Evolutionary conservation across 2,113 vertebrate genomes (phyloP).

Genomic region (Condylura cristata): DNA sequence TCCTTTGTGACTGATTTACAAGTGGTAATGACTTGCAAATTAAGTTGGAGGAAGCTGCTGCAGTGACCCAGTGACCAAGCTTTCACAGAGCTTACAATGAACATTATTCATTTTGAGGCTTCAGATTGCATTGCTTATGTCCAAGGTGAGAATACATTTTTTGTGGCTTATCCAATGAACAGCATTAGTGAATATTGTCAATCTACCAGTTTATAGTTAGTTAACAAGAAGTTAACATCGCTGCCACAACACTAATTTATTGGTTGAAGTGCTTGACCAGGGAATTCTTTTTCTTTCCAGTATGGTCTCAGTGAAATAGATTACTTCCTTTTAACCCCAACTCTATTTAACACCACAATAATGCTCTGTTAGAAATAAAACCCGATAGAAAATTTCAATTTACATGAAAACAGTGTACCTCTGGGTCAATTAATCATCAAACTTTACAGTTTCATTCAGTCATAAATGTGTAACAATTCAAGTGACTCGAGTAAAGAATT

Average conservation of each 20-base stretch:
- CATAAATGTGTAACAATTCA: conserved; percentile 49
- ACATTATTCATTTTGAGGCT: background rate
- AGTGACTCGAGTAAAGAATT: conserved; percentile 31
- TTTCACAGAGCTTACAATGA: conserved; percentile 49
- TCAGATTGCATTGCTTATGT: conserved; percentile 47
- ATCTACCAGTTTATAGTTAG: background rate
- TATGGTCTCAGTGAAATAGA: conserved; percentile 38
- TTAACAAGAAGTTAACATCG: conserved; percentile 40
- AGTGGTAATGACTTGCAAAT: conserved; percentile 49
- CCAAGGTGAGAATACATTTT: conserved; percentile 3
- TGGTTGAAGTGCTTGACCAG: conserved; percentile 42
- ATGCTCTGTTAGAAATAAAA: background rate
- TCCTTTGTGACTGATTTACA: conserved; percentile 49
- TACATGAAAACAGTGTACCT: conserved; percentile 18
- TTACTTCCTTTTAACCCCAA: conserved; percentile 25
- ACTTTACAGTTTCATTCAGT: conserved; percentile 53
- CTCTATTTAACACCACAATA: background rate
- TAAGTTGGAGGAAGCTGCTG: conserved; percentile 45
- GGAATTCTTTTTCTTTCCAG: background rate
- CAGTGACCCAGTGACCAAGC: background rate
- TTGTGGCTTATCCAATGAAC: conserved; percentile 20
- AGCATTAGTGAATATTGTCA: conserved; percentile 49
- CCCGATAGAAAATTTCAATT: conserved; percentile 23
- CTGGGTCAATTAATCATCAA: conserved; percentile 46
- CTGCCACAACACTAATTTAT: conserved; percentile 48